Base-by-base conservation (phyloP, 2,797 vertebrate genomes). In the Karalla daura region DNA sequence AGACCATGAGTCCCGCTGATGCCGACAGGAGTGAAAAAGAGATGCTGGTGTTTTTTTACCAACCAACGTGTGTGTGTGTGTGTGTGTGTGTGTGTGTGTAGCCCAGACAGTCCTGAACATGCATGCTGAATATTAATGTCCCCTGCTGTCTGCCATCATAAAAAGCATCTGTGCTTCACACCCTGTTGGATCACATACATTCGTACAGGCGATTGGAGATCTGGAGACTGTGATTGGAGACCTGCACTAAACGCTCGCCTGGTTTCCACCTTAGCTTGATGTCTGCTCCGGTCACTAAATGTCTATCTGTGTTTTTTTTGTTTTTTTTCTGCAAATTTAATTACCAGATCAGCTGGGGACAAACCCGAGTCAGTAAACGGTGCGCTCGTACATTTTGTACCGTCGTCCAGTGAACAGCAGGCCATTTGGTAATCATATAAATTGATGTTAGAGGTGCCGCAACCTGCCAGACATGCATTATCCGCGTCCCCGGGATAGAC, bases 81-180 rank as follows among this genome's bases (percentile, higher is more conserved):
- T n/a, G n/a, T n/a, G n/a, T n/a, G 10, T 2, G 5, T 17, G 20
- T 80, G 58, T 74, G 37, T 20, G 18, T 39, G 50, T 32, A 62
- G 44, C 41, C 39, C 56, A 76, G 76, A 66, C 56, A 60, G 64
- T 25, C n/a, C 77, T 78, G 28, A 45, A 58, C 40, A 51, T 54
- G 30, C 21, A 21, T 17, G 11, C 24, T 60, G 49, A 70, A 72
- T 77, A 65, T 63, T 25, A 70, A 35, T 50, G 54, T 17, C 25
- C 46, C 49, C 24, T 59, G 52, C 61, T 46, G 58, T 27, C 50
- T 54, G 13, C 41, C 32, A 44, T 58, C 35, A 20, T 21, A 43
- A 13, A 5, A 45, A 20, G 1, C 41, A 21, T 36, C 44, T 60
- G 15, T 54, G 25, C 30, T 32, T 52, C 12, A 59, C 21, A 6